These are phyloP conservation scores for Sebastes elongatus DNA, from an alignment of 2,797 vertebrate genomes.

Conservation along the genomic window DNA sequence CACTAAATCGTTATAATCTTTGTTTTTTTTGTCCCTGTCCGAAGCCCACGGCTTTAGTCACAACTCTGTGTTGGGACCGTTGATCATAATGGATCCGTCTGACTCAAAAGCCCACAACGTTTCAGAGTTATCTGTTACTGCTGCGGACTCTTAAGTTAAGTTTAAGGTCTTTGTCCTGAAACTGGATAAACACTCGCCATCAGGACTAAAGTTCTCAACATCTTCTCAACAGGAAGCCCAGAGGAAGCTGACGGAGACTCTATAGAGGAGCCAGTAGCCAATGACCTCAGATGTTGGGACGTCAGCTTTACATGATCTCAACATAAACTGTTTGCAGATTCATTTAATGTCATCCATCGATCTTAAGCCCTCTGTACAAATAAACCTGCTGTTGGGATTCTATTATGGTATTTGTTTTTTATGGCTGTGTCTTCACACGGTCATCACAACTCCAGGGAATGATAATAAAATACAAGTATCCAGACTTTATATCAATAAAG, in stretches of 20 bases:
- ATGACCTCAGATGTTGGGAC: neutral
- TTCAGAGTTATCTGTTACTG: neutral
- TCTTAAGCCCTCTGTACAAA: neutral
- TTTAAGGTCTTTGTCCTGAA: neutral
- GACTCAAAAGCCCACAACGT: neutral
- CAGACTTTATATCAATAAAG: neutral
- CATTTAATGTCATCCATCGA: neutral
- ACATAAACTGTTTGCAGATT: neutral
- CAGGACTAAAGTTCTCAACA: neutral
- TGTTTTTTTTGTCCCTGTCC: conserved; percentile 1
- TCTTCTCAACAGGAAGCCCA: neutral
- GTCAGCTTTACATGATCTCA: neutral
- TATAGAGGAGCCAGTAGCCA: neutral
- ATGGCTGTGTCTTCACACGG: neutral
- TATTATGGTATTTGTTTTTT: neutral
- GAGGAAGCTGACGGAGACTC: neutral
- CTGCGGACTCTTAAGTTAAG: accelerated
- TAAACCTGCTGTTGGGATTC: conserved; percentile 13
- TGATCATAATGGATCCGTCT: conserved; percentile 57
- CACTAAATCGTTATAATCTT: too few relatives aligned
- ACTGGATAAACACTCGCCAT: neutral
- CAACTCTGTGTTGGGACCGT: conserved; percentile 76
- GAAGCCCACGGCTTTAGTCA: conserved; percentile 33
- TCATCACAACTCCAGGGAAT: neutral
- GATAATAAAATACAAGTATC: neutral